phyloP scores from a whole-genome alignment of 2,888 invertebrate genomes.

The Morpho deidamia region DNA sequence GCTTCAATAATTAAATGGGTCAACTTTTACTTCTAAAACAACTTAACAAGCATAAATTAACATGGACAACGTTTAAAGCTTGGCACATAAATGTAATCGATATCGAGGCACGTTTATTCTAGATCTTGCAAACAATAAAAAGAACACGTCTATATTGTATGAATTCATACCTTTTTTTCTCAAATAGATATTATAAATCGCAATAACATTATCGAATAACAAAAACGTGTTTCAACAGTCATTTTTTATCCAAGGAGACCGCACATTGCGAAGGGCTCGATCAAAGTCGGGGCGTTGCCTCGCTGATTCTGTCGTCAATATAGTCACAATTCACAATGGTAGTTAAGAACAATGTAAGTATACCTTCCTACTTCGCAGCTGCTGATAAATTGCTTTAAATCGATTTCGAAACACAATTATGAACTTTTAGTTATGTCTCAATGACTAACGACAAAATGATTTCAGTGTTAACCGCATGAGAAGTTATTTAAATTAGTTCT shows the following conservation, averaged over 20 bases:
- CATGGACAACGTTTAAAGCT: too few relatives aligned
- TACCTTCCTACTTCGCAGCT: background rate
- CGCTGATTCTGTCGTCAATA: conserved; percentile 20
- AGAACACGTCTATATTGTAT: background rate
- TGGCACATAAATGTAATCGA: background rate
- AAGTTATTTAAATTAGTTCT: too few relatives aligned
- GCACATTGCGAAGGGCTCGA: conserved; percentile 64
- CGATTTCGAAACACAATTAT: conserved; percentile 9
- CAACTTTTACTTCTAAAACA: too few relatives aligned
- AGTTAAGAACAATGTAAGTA: conserved; percentile 10
- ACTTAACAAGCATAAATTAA: too few relatives aligned
- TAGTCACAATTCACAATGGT: conserved; percentile 20
- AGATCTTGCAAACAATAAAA: background rate
- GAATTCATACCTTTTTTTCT: background rate
- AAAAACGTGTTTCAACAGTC: conserved; percentile 47
- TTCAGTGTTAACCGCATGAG: too few relatives aligned
- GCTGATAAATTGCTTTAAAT: conserved; percentile 2
- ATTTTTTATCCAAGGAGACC: conserved; percentile 60
- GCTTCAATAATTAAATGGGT: too few relatives aligned
- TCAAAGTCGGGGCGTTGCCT: conserved; percentile 50
- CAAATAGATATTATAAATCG: background rate
- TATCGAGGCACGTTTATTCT: background rate
- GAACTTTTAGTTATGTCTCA: conserved; percentile 5
- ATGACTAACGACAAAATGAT: background rate
- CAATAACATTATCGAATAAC: conserved; percentile 4